These are phyloP conservation scores for Loriculus beryllinus DNA, from an alignment of 2,797 vertebrate genomes.

Conservation along the genomic window DNA sequence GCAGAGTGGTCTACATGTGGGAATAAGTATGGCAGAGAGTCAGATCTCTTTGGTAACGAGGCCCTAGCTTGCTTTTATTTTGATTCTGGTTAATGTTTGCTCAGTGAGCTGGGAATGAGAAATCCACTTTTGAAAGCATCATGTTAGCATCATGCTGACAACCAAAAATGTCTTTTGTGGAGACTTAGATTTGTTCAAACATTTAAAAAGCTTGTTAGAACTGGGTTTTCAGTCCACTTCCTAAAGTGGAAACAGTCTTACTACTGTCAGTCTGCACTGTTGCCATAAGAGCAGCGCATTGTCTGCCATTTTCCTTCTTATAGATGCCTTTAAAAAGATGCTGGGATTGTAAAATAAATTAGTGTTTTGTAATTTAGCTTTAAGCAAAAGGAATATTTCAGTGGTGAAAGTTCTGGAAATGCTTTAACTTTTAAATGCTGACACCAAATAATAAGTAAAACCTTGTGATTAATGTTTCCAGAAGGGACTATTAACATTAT, in stretches of 20 bases:
- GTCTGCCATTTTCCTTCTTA: slow-evolving; percentile 48
- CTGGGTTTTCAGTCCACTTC: neutral
- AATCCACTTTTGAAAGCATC: slow-evolving; percentile 3
- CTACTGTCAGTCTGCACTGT: neutral
- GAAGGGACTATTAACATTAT: slow-evolving; percentile 78
- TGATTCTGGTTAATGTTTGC: slow-evolving; percentile 34
- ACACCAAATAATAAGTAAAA: slow-evolving; percentile 80
- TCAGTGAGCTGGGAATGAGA: neutral
- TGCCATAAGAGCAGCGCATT: neutral
- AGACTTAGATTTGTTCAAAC: neutral
- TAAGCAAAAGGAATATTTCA: slow-evolving; percentile 75
- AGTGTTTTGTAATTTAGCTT: slow-evolving; percentile 57
- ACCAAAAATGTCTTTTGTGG: neutral
- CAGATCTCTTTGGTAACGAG: neutral
- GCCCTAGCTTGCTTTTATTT: neutral
- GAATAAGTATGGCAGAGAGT: neutral
- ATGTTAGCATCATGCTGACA: neutral
- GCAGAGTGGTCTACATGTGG: neutral
- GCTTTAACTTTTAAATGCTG: slow-evolving; percentile 79
- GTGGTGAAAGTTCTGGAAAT: slow-evolving; percentile 78
- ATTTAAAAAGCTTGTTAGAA: neutral
- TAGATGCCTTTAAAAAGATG: slow-evolving; percentile 26
- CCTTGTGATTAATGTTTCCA: slow-evolving; percentile 79
- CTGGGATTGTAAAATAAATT: slow-evolving; percentile 61
- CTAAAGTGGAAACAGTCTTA: neutral